phyloP scores from a whole-genome alignment of 1,140 invertebrate species.

The Ganaspis sp. region DNA sequence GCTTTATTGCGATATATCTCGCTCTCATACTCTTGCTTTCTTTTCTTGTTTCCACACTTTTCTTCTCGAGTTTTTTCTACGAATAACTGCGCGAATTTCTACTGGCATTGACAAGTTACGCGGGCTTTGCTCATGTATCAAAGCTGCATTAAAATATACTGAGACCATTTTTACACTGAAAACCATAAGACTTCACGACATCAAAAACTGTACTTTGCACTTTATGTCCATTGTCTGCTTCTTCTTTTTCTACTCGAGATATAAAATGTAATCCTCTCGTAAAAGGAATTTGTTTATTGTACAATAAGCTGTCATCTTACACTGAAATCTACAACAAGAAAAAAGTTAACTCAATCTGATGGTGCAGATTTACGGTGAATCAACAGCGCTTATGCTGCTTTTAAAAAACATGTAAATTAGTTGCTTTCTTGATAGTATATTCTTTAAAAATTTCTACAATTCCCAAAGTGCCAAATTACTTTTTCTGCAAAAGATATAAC shows the following conservation, averaged over 20 bases:
- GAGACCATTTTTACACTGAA: constrained; percentile 28
- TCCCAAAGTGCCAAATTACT: background rate
- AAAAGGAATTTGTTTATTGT: constrained; percentile 22
- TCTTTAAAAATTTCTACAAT: background rate
- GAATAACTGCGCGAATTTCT: constrained; percentile 45
- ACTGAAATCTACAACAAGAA: background rate
- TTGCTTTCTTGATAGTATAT: background rate
- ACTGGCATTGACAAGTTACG: constrained; percentile 49
- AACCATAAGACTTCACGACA: background rate
- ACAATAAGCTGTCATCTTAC: background rate
- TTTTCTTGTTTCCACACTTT: constrained; percentile 9
- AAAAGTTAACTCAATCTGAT: background rate
- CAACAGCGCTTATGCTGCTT: background rate
- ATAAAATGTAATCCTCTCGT: constrained; percentile 30
- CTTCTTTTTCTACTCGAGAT: background rate
- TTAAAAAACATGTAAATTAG: background rate
- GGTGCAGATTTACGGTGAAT: background rate
- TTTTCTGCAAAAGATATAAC: background rate
- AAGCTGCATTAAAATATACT: constrained; percentile 48
- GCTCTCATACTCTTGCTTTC: background rate
- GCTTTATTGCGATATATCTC: constrained; percentile 29
- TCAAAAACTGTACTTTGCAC: constrained; percentile 19
- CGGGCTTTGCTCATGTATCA: constrained; percentile 47
- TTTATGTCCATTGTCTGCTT: constrained; percentile 19
- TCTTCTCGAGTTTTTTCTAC: background rate